Conservation (phyloP, 2,113 vertebrate genomes). For the Perca fluviatilis region DNA sequence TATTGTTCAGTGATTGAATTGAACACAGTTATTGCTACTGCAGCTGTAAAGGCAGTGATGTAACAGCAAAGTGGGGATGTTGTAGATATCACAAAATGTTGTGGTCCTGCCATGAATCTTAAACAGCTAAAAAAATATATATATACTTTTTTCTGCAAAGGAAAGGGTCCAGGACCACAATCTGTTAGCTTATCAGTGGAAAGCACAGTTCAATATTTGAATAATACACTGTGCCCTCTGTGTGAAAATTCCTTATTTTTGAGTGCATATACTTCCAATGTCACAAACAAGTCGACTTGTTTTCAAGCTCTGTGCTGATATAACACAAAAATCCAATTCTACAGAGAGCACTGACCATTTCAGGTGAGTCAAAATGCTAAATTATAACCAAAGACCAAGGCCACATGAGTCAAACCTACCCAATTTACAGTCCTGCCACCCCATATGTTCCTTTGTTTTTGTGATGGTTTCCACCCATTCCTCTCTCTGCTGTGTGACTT, state of each 20-base stretch:
- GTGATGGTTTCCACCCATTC: conserved; percentile 17
- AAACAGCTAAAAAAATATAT: conserved; percentile 11
- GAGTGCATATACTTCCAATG: conserved; percentile 25
- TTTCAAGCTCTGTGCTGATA: conserved; percentile 36
- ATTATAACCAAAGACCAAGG: conserved; percentile 50
- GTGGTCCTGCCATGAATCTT: conserved; percentile 40
- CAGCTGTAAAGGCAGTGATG: conserved; percentile 6
- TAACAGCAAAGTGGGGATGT: conserved; percentile 7
- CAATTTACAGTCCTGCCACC: conserved; percentile 42
- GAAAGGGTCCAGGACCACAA: conserved; percentile 17
- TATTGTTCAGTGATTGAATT: conserved; percentile 5
- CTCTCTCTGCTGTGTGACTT: conserved; percentile 1
- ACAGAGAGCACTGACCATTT: conserved; percentile 42
- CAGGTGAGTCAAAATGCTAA: conserved; percentile 44
- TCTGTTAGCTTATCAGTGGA: conserved; percentile 43
- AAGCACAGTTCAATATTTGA: conserved; percentile 47
- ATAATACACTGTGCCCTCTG: conserved; percentile 29
- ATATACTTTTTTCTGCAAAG: not conserved
- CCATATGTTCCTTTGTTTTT: conserved; percentile 42
- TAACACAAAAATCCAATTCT: conserved; percentile 63
- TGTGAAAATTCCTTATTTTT: conserved; percentile 39
- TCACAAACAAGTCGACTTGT: conserved; percentile 49
- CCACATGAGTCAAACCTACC: conserved; percentile 47
- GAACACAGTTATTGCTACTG: not conserved
- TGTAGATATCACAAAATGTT: conserved; percentile 24